phyloP scores from a whole-genome alignment of 2,888 invertebrate genomes.

The Acrobasis consociella region DNA sequence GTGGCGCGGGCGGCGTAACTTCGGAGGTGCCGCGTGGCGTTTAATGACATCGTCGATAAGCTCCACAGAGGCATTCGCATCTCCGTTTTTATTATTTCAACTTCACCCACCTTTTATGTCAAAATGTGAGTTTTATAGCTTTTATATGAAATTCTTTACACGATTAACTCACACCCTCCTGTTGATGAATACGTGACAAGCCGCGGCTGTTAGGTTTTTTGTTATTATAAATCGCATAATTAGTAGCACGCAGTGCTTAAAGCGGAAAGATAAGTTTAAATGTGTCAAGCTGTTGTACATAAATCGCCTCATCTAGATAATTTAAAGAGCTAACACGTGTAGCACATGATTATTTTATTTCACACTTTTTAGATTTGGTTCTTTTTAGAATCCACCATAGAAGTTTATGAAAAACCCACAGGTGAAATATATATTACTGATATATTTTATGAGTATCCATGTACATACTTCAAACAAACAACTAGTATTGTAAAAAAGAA shows the following conservation, averaged over 20 bases:
- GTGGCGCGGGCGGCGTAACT: slow-evolving; percentile 2
- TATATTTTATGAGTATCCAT: too few species aligned
- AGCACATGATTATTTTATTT: neutral
- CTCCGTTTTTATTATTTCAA: slow-evolving; percentile 68
- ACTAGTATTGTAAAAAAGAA: slow-evolving; percentile 27
- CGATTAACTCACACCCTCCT: slow-evolving; percentile 68
- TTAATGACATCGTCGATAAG: slow-evolving; percentile 31
- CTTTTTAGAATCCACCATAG: too few species aligned
- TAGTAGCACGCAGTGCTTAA: slow-evolving; percentile 56
- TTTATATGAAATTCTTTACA: slow-evolving; percentile 73
- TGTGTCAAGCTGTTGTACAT: slow-evolving; percentile 34
- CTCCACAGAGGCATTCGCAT: slow-evolving; percentile 41
- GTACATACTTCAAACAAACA: too few species aligned
- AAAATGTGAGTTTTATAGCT: slow-evolving; percentile 72
- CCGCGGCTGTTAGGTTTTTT: slow-evolving; percentile 58
- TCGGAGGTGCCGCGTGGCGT: slow-evolving; percentile 28
- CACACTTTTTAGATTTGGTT: too few species aligned
- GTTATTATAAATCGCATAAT: slow-evolving; percentile 65
- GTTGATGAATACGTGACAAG: slow-evolving; percentile 52
- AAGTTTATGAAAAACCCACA: too few species aligned
- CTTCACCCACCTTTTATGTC: slow-evolving; percentile 73
- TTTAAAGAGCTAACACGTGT: slow-evolving; percentile 17
- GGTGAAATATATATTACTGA: too few species aligned
- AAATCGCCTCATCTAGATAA: slow-evolving; percentile 38
- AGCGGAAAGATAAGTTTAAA: slow-evolving; percentile 52